Base-by-base conservation (phyloP, 2,797 vertebrate species). In the Chaenodraco wilsoni region DNA sequence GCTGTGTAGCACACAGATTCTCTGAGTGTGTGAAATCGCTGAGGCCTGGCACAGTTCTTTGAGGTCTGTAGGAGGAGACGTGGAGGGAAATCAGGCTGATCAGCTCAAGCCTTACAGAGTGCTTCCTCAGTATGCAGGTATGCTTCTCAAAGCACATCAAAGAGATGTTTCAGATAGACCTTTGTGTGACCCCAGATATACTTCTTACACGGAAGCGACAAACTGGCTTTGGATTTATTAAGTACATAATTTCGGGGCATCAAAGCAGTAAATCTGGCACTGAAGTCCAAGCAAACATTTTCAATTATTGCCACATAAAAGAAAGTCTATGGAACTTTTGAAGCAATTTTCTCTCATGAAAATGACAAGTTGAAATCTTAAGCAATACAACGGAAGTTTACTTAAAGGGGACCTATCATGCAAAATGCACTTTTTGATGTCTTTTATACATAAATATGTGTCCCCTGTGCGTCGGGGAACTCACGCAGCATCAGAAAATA, bases 81-180 rank as follows among this genome's bases (percentile, higher is more conserved):
- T 41, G 49, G 27, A 58, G 44, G 66, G 82, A 83, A 83, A 84
- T 85, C 82, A 79, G 82, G 27, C 48, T 48, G 83, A 89, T 88
- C 79, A 79, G 72, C 70, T 87, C 44, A 65, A 74, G 65, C 62
- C 54, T 37, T 77, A 54, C 68, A 70, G 67, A 85, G 75, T 46
- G 66, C 81, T 78, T 85, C 81, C 77, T 86, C 81, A 67, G 83
- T 80, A 81, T 89, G 87, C 84, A 91, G 88, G 88, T 84, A 81
- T 83, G 82, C 70, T 73, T 78, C 79, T 86, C 65, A 71, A 62
- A 84, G 80, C 50, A 87, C 90, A 84, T 93, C 82, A 93, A 90
- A 93, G 84, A 91, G 89, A 92, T 83, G 74, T 40, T 41, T 63
- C 27, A 88, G 90, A 92, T 87, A 84, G 81, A 84, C 74, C 74